Evolutionary conservation across 2,113 vertebrate genomes (phyloP), one percentile per base, ranked within the genome.

Genomic region (Prunella himalayana): DNA sequence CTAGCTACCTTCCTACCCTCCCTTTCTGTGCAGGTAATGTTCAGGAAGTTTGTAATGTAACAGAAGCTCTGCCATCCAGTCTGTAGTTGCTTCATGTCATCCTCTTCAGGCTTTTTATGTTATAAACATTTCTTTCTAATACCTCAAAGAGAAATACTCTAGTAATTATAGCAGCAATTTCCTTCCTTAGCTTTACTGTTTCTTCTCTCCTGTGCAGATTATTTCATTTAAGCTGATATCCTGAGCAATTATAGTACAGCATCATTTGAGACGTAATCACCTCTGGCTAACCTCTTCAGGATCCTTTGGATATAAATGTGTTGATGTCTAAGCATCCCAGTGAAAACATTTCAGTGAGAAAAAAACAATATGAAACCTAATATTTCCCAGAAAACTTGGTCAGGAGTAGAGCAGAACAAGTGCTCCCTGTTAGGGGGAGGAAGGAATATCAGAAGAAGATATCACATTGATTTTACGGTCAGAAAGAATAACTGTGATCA

Each of bases 181-280:
- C 94, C 94, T 96, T 94, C 86, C 92, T 90, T 92, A 56, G 82
- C 79, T 96, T 93, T 97, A 92, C 95, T 96, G 95, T 92, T 97
- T 96, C 75, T 94, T 95, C 92, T 96, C 90, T 95, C 90, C 90
- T 95, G 90, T 23, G 71, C 90, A 92, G 93, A 97, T 96, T 96
- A 95, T 96, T 95, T 95, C 92, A 94, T 96, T 96, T 96, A 88
- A 96, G 85, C 56, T 94, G 95, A 95, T 96, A 96, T 94, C 93
- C 90, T 94, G 85, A 90, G 75, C 90, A 96, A 96, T 96, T 95
- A 96, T 7, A 56, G 47, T 83, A 86, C 92, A 96, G 83, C 82
- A 96, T 95, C 93, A 93, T 96, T 95, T 92, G 92, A 96, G 95
- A 94, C 20, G 2, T 93, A 96, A 96, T 97, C 96, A 97, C 82